Evolutionary conservation across 2,888 invertebrate species (phyloP), one percentile per base, ranked within the genome.

Genomic region (Zygaena filipendulae): DNA sequence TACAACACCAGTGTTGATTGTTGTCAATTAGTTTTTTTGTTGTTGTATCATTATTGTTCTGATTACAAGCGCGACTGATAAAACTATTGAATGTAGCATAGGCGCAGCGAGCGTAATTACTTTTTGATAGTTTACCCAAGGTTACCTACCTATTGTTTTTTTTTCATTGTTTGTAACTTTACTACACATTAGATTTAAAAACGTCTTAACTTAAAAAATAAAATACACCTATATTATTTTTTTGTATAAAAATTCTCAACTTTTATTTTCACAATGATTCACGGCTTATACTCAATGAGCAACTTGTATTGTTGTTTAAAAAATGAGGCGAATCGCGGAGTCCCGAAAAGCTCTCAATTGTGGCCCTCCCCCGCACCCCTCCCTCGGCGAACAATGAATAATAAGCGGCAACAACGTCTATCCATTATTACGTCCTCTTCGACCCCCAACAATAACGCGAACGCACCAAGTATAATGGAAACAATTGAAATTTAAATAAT

Each of bases 1-100:
- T 64, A 55, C 61, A 61, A 59, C 61, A 61, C n/a, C n/a, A n/a
- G 49, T 66, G 67, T 68, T 72, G 75, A 74, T 77, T 74, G 72
- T 72, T 71, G 71, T 74, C 77, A 75, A 72, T 77, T 75, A 71
- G 64, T 66, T 74, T 74, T 74, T 72, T n/a, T n/a, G n/a, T n/a
- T 74, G 67, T 68, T 58, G 49, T 48, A 52, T 51, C 58, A 52
- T 44, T 47, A 46, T n/a, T 52, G 51, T 56, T 67, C 61, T 59
- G 60, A 63, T 68, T 63, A 59, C 53, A 49, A 64, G 62, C 70
- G 64, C 66, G 54, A 60, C 64, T 43, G 67, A 72, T 71, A 36
- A 36, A n/a, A n/a, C n/a, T n/a, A n/a, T n/a, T n/a, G n/a, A n/a
- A n/a, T n/a, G n/a, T n/a, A n/a, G n/a, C n/a, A n/a, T n/a, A n/a